Conservation (phyloP, 2,888 invertebrate genomes). For the Agrotis exclamationis region DNA sequence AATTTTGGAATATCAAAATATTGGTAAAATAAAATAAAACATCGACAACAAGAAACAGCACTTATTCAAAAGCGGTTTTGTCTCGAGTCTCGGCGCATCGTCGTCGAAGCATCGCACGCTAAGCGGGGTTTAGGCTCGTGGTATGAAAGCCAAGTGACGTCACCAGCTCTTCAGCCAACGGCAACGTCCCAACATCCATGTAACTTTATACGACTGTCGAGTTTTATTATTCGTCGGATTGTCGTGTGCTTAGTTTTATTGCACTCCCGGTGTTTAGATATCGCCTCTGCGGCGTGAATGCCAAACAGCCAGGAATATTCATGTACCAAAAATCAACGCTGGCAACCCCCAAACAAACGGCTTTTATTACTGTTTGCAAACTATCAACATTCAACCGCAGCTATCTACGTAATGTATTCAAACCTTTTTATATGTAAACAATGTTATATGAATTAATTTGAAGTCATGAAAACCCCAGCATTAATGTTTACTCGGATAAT, state of each 20-base stretch:
- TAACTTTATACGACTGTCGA: slow-evolving; percentile 74
- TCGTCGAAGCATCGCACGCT: slow-evolving; percentile 66
- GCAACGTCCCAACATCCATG: slow-evolving; percentile 68
- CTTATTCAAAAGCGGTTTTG: slow-evolving; percentile 58
- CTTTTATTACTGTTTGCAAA: slow-evolving; percentile 80
- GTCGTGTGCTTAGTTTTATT: slow-evolving; percentile 89
- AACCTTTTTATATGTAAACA: slow-evolving; percentile 58
- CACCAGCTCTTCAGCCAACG: slow-evolving; percentile 70
- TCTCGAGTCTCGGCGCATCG: slow-evolving; percentile 59
- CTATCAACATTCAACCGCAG: slow-evolving; percentile 60
- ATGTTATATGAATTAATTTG: slow-evolving; percentile 66
- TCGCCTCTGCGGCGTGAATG: slow-evolving; percentile 77
- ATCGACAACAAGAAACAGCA: slow-evolving; percentile 59
- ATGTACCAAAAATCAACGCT: slow-evolving; percentile 81
- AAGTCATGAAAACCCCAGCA: slow-evolving; percentile 67
- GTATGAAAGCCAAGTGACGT: slow-evolving; percentile 88
- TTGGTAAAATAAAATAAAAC: neutral
- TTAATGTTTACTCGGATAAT: slow-evolving; percentile 78
- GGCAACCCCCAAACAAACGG: slow-evolving; percentile 65
- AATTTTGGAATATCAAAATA: no score
- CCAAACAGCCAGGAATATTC: slow-evolving; percentile 84
- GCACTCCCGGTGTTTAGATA: slow-evolving; percentile 84
- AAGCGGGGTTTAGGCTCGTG: slow-evolving; percentile 85
- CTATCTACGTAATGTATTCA: slow-evolving; percentile 56
- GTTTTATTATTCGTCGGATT: slow-evolving; percentile 87